A percentile compares a stretch with the other conserved stretches of the same genome.
phyloP scores from a whole-genome alignment of 2,797 vertebrate genomes.

The Chaetophractus vellerosus region DNA sequence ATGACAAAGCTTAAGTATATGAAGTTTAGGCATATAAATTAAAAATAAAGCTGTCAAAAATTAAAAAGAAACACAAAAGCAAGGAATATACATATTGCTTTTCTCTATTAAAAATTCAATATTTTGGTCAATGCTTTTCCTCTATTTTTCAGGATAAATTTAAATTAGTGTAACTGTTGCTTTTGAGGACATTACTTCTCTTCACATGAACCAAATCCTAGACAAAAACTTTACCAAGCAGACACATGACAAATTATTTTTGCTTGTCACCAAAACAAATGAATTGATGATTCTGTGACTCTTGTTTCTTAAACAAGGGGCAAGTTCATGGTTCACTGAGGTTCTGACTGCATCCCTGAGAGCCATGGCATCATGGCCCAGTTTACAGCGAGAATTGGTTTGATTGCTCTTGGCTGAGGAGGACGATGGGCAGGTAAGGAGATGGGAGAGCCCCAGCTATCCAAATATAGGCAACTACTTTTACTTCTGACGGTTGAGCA shows the following conservation, averaged over 20 bases:
- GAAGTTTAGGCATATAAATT: not conserved
- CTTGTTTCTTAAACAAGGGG: not conserved
- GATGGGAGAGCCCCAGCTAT: not conserved
- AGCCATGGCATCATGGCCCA: no score
- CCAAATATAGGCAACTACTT: not conserved
- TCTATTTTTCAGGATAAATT: not conserved
- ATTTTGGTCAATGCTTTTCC: not conserved
- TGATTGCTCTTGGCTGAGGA: not conserved
- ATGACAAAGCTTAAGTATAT: not conserved
- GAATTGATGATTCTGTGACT: not conserved
- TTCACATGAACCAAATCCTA: not conserved
- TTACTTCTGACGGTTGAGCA: constrained; percentile 49
- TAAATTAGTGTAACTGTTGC: not conserved
- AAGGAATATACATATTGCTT: not conserved
- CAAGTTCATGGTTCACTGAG: no score
- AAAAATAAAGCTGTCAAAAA: not conserved
- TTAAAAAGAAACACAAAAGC: not conserved
- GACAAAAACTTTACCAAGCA: not conserved
- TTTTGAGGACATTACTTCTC: not conserved
- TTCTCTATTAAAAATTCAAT: not conserved
- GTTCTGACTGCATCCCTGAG: not conserved
- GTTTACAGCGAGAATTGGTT: not conserved
- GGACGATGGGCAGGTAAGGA: not conserved
- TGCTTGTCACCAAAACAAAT: not conserved
- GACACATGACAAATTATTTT: not conserved